phyloP scores from a whole-genome alignment of 64 coral and sea anemone species.

The Montipora foliosa region DNA sequence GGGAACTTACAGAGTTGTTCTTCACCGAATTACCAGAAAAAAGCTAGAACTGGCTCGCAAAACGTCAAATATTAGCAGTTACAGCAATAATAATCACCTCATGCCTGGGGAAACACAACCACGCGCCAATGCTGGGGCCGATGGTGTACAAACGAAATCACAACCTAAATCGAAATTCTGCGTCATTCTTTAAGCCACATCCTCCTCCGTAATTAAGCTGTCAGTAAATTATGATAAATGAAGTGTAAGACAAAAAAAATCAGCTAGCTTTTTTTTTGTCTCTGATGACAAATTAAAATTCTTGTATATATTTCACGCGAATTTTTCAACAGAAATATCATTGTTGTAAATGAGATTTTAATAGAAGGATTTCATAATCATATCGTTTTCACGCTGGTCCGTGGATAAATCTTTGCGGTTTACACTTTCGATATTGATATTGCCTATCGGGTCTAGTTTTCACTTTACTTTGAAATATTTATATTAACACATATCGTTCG shows the following conservation, averaged over 20 bases:
- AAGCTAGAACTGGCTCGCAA: constrained; percentile 84
- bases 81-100: constrained; percentile 62
- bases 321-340: constrained; percentile 10
- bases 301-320: not conserved
- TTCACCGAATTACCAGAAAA: constrained; percentile 89
- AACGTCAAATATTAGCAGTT: constrained; percentile 74
- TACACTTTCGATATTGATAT: constrained; percentile 6
- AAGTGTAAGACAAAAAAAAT: not conserved
- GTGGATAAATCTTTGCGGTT: not conserved
- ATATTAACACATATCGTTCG: constrained; percentile 37
- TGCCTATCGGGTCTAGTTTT: not conserved
- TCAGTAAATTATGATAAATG: not conserved
- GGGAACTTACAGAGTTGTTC: constrained; percentile 92
- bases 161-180: constrained; percentile 97
- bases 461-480: constrained; percentile 33
- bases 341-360: constrained; percentile 13
- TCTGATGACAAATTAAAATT: not conserved
- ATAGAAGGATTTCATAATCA: constrained; percentile 2
- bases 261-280: not conserved
- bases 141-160: constrained; percentile 2
- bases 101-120: not conserved
- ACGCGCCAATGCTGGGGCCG: constrained; percentile 8
- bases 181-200: constrained; percentile 75
- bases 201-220: not conserved
- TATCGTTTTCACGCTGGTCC: constrained; percentile 1